These are phyloP conservation scores for Spondyliosoma cantharus DNA, from an alignment of 2,797 vertebrate species.

Conservation along the genomic window DNA sequence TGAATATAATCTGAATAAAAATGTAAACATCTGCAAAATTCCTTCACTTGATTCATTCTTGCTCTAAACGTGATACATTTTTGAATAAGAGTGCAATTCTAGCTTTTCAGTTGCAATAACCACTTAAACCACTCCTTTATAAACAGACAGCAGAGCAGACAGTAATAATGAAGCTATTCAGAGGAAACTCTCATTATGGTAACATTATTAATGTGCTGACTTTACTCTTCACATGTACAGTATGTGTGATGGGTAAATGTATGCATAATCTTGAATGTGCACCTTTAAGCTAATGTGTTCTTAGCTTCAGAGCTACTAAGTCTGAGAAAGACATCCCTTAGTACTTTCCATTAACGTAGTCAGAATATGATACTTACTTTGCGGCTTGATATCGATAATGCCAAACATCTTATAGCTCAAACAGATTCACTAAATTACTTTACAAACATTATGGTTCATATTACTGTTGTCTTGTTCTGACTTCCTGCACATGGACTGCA, in stretches of 20 bases:
- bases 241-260: background rate
- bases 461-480: background rate
- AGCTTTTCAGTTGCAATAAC: background rate
- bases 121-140: background rate
- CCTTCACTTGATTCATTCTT: background rate
- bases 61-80: background rate
- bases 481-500: background rate
- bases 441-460: background rate
- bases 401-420: background rate
- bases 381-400: background rate
- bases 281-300: background rate
- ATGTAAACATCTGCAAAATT: no score
- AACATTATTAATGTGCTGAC: background rate
- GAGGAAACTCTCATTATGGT: background rate
- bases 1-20: no score
- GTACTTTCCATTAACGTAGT: background rate
- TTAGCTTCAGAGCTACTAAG: background rate
- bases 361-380: constrained; percentile 2
- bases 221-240: background rate
- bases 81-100: no score
- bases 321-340: background rate
- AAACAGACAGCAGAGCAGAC: background rate
- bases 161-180: background rate
- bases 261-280: background rate
- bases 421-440: background rate